Conservation (phyloP, 2,888 invertebrate genomes). For the Calliscelio sp. region DNA sequence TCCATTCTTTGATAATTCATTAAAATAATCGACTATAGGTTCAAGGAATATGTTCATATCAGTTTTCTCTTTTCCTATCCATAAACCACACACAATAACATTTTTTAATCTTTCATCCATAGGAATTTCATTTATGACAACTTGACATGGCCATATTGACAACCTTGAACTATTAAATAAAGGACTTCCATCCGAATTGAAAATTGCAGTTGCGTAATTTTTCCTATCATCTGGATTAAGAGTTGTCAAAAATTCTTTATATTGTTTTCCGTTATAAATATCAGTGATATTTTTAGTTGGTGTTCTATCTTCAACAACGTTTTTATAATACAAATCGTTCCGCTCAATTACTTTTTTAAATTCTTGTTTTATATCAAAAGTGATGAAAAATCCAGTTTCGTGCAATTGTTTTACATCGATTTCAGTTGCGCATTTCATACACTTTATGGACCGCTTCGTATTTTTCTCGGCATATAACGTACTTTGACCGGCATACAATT, state of each 20-base stretch:
- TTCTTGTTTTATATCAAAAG: neutral
- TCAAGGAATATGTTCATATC: no score
- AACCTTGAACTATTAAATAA: no score
- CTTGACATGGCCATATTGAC: no score
- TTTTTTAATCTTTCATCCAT: no score
- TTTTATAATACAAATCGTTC: neutral
- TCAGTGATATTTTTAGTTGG: neutral
- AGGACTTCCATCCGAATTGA: no score
- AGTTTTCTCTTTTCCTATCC: no score
- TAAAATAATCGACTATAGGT: no score
- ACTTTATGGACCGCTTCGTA: neutral
- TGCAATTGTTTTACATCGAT: constrained; percentile 3
- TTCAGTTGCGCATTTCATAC: neutral
- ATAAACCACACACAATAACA: no score
- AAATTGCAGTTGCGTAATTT: no score
- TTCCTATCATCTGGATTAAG: neutral
- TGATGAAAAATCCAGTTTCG: constrained; percentile 9
- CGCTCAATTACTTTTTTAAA: neutral
- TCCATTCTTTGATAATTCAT: no score
- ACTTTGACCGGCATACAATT: neutral
- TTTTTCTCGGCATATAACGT: constrained; percentile 7
- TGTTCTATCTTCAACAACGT: neutral
- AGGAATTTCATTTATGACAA: no score
- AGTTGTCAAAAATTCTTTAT: neutral
- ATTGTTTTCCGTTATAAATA: neutral